phyloP scores from a whole-genome alignment of 2,113 vertebrate genomes.

The Monarcha castaneiventris region DNA sequence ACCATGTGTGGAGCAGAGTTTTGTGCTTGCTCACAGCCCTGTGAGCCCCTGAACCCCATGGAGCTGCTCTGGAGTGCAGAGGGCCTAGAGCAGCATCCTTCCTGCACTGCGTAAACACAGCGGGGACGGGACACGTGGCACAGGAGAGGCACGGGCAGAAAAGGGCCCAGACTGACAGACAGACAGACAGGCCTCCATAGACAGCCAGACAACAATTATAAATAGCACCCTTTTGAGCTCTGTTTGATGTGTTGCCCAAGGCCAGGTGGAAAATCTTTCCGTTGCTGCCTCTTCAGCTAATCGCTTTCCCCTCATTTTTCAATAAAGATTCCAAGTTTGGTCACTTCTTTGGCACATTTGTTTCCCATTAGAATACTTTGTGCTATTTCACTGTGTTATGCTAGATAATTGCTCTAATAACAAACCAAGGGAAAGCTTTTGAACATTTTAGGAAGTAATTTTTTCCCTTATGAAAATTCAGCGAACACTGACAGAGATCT shows the following conservation, averaged over 20 bases:
- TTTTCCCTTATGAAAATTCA: conserved; percentile 70
- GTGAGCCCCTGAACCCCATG: not conserved
- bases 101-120: not conserved
- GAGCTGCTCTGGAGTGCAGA: not conserved
- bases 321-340: conserved; percentile 72
- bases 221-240: conserved; percentile 71
- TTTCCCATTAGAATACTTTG: conserved; percentile 81
- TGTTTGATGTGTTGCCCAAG: conserved; percentile 79
- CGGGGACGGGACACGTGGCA: not conserved
- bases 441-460: conserved; percentile 83
- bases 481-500: conserved; percentile 62
- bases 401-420: conserved; percentile 87
- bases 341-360: conserved; percentile 76
- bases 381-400: conserved; percentile 77
- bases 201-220: conserved; percentile 76
- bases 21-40: not conserved
- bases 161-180: conserved; percentile 8
- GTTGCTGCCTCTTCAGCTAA: conserved; percentile 71
- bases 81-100: not conserved
- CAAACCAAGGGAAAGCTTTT: conserved; percentile 82
- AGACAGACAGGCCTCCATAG: conserved; percentile 29
- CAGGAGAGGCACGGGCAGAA: not conserved
- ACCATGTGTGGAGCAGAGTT: not conserved
- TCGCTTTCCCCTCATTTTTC: conserved; percentile 79
- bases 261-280: conserved; percentile 81